Evolutionary conservation across 2,797 vertebrate genomes (phyloP).

Genomic region (Peromyscus melanophrys): DNA sequence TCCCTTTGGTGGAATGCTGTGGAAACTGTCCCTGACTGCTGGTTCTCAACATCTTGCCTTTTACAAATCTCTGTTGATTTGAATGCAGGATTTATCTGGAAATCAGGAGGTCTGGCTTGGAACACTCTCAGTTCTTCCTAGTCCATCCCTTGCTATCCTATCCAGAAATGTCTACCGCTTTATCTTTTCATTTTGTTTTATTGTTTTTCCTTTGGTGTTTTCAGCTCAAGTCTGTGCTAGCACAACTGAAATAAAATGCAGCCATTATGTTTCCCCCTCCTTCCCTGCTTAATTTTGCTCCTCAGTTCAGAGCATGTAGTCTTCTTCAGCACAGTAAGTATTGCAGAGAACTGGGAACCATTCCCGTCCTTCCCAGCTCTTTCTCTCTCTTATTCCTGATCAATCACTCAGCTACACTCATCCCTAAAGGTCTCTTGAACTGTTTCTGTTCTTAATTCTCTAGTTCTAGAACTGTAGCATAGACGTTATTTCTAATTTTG

Average conservation of each 20-base stretch:
- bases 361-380: neutral
- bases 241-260: neutral
- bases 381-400: neutral
- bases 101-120: neutral
- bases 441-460: neutral
- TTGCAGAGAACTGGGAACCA: neutral
- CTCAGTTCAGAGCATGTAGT: neutral
- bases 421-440: neutral
- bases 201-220: neutral
- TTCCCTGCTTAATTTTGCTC: neutral
- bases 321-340: neutral
- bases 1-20: neutral
- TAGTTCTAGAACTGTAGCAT: neutral
- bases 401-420: neutral
- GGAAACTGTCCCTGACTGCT: neutral
- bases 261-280: rapidly evolving
- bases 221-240: neutral
- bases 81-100: constrained; percentile 29
- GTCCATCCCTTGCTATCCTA: neutral
- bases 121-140: neutral
- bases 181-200: constrained; percentile 6
- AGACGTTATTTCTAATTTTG: constrained; percentile 46
- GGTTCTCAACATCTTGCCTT: neutral
- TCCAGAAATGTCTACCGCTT: constrained; percentile 15
- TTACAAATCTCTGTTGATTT: constrained; percentile 11